A percentile compares a stretch with the other conserved stretches of the same genome.
Conservation (phyloP, 23 tunicate species). For the Styela plicata region DNA sequence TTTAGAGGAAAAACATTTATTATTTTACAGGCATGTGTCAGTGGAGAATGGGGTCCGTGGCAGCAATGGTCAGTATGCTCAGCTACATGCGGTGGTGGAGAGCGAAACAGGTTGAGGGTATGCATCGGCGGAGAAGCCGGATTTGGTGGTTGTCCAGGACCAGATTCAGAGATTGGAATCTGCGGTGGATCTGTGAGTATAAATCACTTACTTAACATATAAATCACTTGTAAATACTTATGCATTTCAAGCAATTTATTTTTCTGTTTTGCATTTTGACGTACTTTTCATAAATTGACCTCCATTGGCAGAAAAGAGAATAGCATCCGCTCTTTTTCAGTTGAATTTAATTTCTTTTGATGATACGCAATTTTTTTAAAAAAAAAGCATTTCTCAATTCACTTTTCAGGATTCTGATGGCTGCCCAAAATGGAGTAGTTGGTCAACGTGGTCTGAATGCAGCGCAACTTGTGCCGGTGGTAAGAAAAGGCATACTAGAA, state of each 20-base stretch:
- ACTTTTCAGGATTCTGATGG: conserved; percentile 6
- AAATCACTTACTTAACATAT: background rate
- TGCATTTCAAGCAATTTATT: no score
- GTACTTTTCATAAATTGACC: background rate
- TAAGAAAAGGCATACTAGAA: conserved; percentile 25
- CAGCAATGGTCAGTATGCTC: conserved; percentile 51
- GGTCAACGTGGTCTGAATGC: conserved; percentile 53
- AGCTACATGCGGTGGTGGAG: conserved; percentile 72
- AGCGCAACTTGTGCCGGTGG: conserved; percentile 58
- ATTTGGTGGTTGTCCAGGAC: conserved; percentile 44
- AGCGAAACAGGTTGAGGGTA: conserved; percentile 35
- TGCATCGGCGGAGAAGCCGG: conserved; percentile 46
- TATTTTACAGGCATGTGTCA: conserved; percentile 30
- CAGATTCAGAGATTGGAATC: conserved; percentile 6
- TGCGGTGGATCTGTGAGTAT: conserved; percentile 42
- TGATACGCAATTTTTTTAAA: no score
- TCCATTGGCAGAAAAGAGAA: background rate
- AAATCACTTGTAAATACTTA: background rate
- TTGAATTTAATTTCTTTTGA: no score
- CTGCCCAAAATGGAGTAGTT: conserved; percentile 30
- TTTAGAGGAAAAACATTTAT: no score
- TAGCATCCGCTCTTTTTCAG: no score
- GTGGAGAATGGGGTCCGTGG: conserved; percentile 59
- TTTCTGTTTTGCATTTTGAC: background rate
- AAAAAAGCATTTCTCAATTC: no score